Base-by-base conservation (phyloP, 1,140 invertebrate species). In the Scaptomyza hsui region DNA sequence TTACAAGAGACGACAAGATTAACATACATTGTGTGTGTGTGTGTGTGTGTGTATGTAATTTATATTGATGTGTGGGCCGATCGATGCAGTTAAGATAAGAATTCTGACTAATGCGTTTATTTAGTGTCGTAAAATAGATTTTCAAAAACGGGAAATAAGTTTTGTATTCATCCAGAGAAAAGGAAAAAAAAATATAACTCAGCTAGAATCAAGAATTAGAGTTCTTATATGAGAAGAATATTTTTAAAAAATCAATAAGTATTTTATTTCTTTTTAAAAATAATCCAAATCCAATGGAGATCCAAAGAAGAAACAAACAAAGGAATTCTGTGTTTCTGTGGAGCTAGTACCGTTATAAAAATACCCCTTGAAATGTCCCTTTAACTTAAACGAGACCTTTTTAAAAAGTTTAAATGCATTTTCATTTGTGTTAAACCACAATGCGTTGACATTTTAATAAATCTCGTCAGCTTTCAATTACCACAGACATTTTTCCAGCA, bases 21-120 rank as follows among this genome's bases (percentile, higher is more conserved):
- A 74, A 57, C 78, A 81, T 78, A 80, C 48, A 49, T 6, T 26
- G 24, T 7, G 4, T 24, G 6, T n/a, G n/a, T n/a, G n/a, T n/a
- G n/a, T n/a, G n/a, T n/a, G n/a, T n/a, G n/a, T n/a, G n/a, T n/a
- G n/a, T n/a, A 24, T 24, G 24, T 24, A 24, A 5, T 4, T 24
- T 62, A 61, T 56, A 16, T 15, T 18, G 32, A n/a, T 37, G 32
- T 37, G 32, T 37, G 32, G 32, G 12, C 32, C 32, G 12, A 37
- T 37, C 32, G 32, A 42, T 42, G 13, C 19, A 6, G 32, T 44
- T 47, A 19, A 63, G 13, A 45, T 18, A 29, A 47, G 51, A 68
- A 44, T 26, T 57, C 56, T 37, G 47, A 52, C 64, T 39, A 68
- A 61, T 52, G 42, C 37, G 39, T 37, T 67, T 51, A 52, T 39